phyloP scores from a whole-genome alignment of 1,140 invertebrate genomes.

The Philotrypesis tridentata region DNA sequence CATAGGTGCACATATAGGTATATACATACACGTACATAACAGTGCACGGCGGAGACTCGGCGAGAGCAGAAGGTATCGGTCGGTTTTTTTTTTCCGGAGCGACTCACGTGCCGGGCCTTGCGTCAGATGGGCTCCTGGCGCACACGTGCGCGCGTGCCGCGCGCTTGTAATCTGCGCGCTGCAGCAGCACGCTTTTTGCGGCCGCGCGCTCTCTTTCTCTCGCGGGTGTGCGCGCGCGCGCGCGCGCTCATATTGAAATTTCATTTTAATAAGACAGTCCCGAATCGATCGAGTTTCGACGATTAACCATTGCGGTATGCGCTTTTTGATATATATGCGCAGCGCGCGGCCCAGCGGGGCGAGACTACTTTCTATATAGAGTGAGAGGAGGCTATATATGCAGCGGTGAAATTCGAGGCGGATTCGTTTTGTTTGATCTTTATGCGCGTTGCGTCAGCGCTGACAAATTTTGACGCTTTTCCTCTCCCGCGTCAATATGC shows the following conservation, averaged over 20 bases:
- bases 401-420: neutral
- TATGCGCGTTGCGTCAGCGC: too few relatives aligned
- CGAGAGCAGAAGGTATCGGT: neutral
- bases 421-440: neutral
- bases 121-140: too few relatives aligned
- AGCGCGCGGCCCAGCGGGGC: neutral
- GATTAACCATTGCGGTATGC: neutral
- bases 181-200: neutral
- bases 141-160: neutral
- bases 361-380: neutral
- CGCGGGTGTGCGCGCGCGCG: neutral
- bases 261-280: neutral
- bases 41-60: too few relatives aligned
- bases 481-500: too few relatives aligned
- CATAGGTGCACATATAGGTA: neutral
- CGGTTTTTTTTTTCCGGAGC: neutral
- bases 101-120: neutral
- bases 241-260: neutral
- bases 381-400: too few relatives aligned
- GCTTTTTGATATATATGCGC: neutral
- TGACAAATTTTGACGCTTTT: too few relatives aligned
- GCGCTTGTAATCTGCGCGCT: neutral
- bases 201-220: neutral
- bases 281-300: conserved; percentile 1
- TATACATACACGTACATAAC: too few relatives aligned